A percentile compares a stretch with the other conserved stretches of the same genome.
Conservation (phyloP, 2,113 vertebrate genomes). For the Thinocorus orbignyianus region DNA sequence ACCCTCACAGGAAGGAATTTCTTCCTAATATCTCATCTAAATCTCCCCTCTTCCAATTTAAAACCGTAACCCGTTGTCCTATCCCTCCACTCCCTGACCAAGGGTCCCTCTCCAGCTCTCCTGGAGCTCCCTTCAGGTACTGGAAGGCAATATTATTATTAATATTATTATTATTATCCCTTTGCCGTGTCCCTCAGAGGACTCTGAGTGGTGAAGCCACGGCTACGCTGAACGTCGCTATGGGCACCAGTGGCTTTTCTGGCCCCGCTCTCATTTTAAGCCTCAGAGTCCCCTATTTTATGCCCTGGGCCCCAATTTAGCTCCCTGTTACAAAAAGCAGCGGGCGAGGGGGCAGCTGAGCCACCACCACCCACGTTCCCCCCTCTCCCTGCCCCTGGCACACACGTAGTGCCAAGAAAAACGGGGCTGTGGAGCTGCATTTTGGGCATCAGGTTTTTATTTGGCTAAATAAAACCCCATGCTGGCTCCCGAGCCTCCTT, state of each 20-base stretch:
- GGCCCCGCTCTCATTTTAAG: not conserved
- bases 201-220: rapidly evolving
- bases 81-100: too few species aligned
- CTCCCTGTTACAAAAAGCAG: rapidly evolving
- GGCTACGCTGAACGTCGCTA: rapidly evolving
- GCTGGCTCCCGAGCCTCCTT: not conserved
- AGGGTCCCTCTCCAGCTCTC: too few species aligned
- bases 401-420: rapidly evolving
- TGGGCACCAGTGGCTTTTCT: not conserved
- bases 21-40: too few species aligned
- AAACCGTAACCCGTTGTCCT: too few species aligned
- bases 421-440: not conserved
- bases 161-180: not conserved
- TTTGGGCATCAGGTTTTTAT: not conserved
- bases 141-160: not conserved
- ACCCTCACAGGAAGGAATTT: too few species aligned
- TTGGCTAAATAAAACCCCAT: not conserved
- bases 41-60: too few species aligned
- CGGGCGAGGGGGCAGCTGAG: not conserved
- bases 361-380: not conserved
- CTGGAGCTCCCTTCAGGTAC: too few species aligned
- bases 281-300: not conserved
- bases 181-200: not conserved
- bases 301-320: not conserved
- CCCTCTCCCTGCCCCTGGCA: not conserved